Percentiles rank a stretch among this genome's conserved stretches.
Evolutionary conservation across 2,797 vertebrate species (phyloP).

Genomic region (Halcyon smyrnensis): DNA sequence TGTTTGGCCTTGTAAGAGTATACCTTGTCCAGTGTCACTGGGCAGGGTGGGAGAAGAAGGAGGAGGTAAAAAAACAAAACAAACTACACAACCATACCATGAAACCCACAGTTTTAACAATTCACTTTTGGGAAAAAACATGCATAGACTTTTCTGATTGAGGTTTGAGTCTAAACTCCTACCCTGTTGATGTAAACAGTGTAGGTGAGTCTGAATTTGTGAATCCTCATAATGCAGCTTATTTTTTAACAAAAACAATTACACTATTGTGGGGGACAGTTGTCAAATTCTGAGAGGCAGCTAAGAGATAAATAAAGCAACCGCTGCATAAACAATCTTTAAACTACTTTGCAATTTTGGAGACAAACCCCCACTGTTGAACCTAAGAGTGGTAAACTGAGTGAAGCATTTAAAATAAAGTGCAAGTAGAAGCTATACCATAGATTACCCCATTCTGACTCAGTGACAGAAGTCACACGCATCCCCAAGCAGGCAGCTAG

Average conservation of each 20-base stretch:
- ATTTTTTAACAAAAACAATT: background rate
- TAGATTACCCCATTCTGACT: background rate
- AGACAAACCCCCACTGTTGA: slow-evolving; percentile 9
- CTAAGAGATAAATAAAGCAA: background rate
- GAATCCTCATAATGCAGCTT: background rate
- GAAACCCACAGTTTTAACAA: background rate
- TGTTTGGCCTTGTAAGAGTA: background rate
- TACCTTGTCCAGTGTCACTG: background rate
- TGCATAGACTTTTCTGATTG: background rate
- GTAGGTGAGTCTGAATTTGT: background rate
- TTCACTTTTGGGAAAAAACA: background rate
- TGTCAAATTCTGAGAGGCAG: background rate
- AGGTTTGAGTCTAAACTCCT: background rate
- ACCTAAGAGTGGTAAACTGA: background rate
- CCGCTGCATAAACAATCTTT: background rate
- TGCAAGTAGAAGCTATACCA: background rate
- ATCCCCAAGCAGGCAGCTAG: background rate
- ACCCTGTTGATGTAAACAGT: background rate
- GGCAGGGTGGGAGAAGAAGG: fast-evolving
- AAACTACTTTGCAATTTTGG: background rate
- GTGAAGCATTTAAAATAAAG: background rate
- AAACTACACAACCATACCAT: too few species aligned
- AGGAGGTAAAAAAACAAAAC: too few species aligned
- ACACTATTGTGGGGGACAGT: background rate
- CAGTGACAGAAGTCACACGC: background rate